Base-by-base conservation (phyloP, 2,113 vertebrate genomes). In the Empidonax traillii region DNA sequence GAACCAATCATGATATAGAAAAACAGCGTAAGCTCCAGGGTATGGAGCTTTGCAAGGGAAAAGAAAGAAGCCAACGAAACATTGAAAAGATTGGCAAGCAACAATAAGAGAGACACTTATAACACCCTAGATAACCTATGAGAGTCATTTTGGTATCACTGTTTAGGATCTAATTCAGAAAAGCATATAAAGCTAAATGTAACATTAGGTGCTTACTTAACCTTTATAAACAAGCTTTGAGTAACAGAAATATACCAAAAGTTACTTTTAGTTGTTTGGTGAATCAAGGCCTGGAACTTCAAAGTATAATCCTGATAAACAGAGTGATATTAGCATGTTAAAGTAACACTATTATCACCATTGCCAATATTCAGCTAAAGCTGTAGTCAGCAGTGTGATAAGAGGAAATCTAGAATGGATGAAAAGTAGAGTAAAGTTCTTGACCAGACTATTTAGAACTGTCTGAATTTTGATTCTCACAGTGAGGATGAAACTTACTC, bases 1-100 rank as follows among this genome's bases (percentile, higher is more conserved):
- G 94, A 94, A 89, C 52, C 31, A 89, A 46, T 93, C 88, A 85
- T 75, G 68, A 76, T 81, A 43, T 18, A 96, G 61, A 94, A 92
- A 90, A 95, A 62, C 56, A 82, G 12, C 53, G 41, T 46, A 81
- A 94, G 88, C 61, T 96, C 52, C 85, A 89, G 86, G 86, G 91
- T 88, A 88, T 1, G 1, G 35, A 69, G 3, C 21, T 92, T 90
- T 90, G 49, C 58, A 84, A 89, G 23, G 65, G 31, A 75, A 90
- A 89, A 87, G 39, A 88, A 78, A 89, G 44, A 72, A 73, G 12
- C 21, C 93, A 95, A 86, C 24, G 86, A 95, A 94, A 81, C 22
- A 58, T 61, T 79, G 44, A 49, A 90, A 90, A 90, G 24, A 82
- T 92, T 89, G 92, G 61, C 56, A 90, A 95, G 68, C 7, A 92